phyloP scores from a whole-genome alignment of 1,140 invertebrate genomes.

The Neotoxoptera formosana region DNA sequence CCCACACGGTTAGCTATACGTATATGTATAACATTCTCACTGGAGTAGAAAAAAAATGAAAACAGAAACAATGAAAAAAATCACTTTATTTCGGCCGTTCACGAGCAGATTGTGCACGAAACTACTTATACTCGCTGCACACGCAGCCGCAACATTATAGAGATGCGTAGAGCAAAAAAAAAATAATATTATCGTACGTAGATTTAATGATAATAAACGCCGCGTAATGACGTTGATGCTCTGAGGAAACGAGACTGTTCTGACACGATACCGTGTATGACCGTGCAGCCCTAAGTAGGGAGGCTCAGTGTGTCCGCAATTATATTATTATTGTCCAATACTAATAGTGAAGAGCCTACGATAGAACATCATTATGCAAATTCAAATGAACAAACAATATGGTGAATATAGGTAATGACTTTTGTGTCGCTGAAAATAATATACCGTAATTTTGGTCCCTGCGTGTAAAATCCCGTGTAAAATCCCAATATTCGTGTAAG shows the following conservation, averaged over 20 bases:
- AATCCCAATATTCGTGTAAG: neutral
- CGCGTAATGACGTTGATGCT: neutral
- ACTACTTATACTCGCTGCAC: neutral
- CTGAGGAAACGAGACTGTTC: neutral
- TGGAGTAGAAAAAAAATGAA: neutral
- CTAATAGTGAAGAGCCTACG: neutral
- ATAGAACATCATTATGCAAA: neutral
- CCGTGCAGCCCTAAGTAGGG: neutral
- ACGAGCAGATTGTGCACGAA: neutral
- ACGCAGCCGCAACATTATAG: neutral
- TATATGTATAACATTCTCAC: neutral
- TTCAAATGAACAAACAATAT: neutral
- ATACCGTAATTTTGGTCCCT: neutral
- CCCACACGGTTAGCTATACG: neutral
- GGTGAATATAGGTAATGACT: neutral
- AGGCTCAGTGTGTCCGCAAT: no score
- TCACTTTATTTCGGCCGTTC: neutral
- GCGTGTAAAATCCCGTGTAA: neutral
- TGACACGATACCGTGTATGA: neutral
- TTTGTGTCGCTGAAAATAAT: neutral
- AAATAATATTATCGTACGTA: neutral
- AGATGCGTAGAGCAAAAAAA: neutral
- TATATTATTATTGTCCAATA: neutral
- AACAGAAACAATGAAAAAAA: constrained; percentile 12
- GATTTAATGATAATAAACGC: neutral